Evolutionary conservation across 2,888 invertebrate genomes (phyloP), one percentile per base, ranked within the genome.

Genomic region (Heliconius ethilla): DNA sequence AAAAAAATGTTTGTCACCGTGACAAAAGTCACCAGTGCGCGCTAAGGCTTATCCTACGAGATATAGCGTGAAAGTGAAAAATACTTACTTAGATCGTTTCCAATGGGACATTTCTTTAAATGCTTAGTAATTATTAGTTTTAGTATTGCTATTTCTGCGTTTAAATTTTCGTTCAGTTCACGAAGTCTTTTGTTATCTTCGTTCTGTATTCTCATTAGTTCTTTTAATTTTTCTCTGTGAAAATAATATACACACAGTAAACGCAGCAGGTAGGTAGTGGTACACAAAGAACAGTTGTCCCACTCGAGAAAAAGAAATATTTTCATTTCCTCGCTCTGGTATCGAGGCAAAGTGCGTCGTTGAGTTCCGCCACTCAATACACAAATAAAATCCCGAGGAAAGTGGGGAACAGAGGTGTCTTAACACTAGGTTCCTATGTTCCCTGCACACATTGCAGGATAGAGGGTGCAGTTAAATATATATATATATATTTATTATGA

Each of bases 181-280:
- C 85, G 87, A 0, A 93, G 81, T 1, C 85, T 82, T 4, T 84
- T 84, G 27, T 91, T 92, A 70, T 93, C 93, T 0, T 86, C 83
- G 0, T 82, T 83, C 29, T 90, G 89, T 0, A 80, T 82, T 10
- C 83, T 75, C 87, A 89, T 91, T 0, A 87, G 83, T 11, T 89
- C 87, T 88, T 90, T 92, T 86, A 91, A 87, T 45, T 89, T 88
- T 1, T 91, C 88, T 80, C 94, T 94, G 84, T 69, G 11, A 15
- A 72, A 55, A 73, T 25, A 65, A 29, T 29, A 6, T 22, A 6
- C 0, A n/a, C 22, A 51, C 2, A 7, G 7, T 51, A 22, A 51
- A 51, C 18, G 18, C 51, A 7, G 18, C 2, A 2, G 18, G 51
- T 22, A 51, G 51, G 18, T 22, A 51, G 9, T 11, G 10, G 6